Evolutionary conservation across 1,140 invertebrate species (phyloP).

Genomic region (Ptiloglossa arizonensis): DNA sequence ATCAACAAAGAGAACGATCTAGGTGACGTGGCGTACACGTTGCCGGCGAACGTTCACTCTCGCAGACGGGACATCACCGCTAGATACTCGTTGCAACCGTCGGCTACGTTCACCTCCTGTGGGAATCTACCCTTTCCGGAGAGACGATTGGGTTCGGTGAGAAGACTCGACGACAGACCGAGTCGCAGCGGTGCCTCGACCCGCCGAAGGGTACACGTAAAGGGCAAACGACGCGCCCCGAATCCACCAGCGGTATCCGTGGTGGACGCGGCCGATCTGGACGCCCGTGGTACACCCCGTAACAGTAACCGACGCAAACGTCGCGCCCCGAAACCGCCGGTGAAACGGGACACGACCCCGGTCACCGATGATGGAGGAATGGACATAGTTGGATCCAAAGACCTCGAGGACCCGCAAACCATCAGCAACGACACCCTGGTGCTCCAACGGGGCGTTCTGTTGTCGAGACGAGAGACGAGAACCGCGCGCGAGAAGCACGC

Average conservation of each 20-base stretch:
- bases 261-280: conserved; percentile 58
- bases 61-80: conserved; percentile 66
- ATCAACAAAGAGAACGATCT: conserved; percentile 63
- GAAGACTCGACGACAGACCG: conserved; percentile 78
- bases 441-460: conserved; percentile 72
- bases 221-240: conserved; percentile 88
- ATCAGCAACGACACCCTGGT: conserved; percentile 79
- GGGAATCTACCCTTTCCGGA: conserved; percentile 79
- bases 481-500: conserved; percentile 22
- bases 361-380: conserved; percentile 59
- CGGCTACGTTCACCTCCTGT: conserved; percentile 80
- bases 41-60: conserved; percentile 66
- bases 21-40: conserved; percentile 59
- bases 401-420: conserved; percentile 49
- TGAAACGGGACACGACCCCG: conserved; percentile 22
- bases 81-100: conserved; percentile 77
- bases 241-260: conserved; percentile 83
- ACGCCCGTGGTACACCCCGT: conserved; percentile 57
- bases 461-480: conserved; percentile 67
- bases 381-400: too few species aligned
- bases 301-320: conserved; percentile 82
- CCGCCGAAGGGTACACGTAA: conserved; percentile 83
- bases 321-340: conserved; percentile 84
- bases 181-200: conserved; percentile 82
- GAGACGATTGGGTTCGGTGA: conserved; percentile 66